These are phyloP conservation scores for Didymodactylos carnosus DNA, from an alignment of 2,888 invertebrate genomes.

Conservation along the genomic window DNA sequence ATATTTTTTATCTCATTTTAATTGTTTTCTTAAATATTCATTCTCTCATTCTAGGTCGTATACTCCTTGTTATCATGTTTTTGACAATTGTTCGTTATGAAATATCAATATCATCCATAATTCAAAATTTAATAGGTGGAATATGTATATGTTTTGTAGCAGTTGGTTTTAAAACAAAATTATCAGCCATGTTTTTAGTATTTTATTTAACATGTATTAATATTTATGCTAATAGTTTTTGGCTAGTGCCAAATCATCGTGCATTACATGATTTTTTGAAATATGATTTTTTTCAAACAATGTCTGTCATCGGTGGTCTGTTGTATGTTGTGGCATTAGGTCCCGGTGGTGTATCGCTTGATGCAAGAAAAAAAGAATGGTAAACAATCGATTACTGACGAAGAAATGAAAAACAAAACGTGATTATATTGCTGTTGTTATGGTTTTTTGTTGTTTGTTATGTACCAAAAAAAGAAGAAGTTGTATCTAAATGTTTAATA, in stretches of 20 bases:
- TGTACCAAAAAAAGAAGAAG: too few species aligned
- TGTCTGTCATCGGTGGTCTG: slow-evolving; percentile 92
- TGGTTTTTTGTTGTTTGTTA: too few species aligned
- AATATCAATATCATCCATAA: slow-evolving; percentile 58
- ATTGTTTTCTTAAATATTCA: too few species aligned
- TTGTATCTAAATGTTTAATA: too few species aligned
- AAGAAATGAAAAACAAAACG: too few species aligned
- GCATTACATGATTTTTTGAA: slow-evolving; percentile 95
- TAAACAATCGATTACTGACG: too few species aligned
- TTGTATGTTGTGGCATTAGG: slow-evolving; percentile 93
- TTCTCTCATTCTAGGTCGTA: too few species aligned
- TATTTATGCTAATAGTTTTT: slow-evolving; percentile 94
- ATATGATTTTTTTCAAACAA: slow-evolving; percentile 94
- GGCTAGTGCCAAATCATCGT: slow-evolving; percentile 79
- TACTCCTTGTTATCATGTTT: slow-evolving; percentile 94
- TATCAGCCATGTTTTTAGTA: slow-evolving; percentile 80
- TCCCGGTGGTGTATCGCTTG: slow-evolving; percentile 61
- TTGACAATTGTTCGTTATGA: slow-evolving; percentile 83
- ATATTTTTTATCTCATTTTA: too few species aligned
- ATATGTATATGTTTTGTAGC: slow-evolving; percentile 81
- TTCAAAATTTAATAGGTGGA: slow-evolving; percentile 77
- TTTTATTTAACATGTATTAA: slow-evolving; percentile 68
- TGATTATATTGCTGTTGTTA: too few species aligned
- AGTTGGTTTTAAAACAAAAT: slow-evolving; percentile 91
- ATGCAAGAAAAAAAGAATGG: slow-evolving; percentile 95